These are phyloP conservation scores for Zygogramma bicolorata DNA, from an alignment of 2,888 invertebrate genomes.

Conservation along the genomic window DNA sequence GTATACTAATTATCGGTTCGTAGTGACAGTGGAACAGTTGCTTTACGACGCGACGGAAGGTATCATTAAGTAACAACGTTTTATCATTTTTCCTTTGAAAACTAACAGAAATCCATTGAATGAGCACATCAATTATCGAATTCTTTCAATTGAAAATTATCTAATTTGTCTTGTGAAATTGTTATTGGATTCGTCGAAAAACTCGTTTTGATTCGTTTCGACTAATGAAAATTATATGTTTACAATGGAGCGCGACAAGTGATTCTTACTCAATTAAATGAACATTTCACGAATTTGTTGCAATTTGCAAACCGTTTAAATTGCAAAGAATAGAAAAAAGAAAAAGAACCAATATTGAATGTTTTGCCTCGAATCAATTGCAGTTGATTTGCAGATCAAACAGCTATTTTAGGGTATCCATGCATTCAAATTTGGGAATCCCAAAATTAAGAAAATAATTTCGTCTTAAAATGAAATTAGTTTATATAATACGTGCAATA, in stretches of 20 bases:
- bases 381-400: too few relatives aligned
- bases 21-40: background rate
- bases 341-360: too few relatives aligned
- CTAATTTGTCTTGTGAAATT: background rate
- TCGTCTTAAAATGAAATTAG: too few relatives aligned
- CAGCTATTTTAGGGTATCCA: too few relatives aligned
- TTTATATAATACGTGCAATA: too few relatives aligned
- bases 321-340: too few relatives aligned
- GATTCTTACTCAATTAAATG: too few relatives aligned
- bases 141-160: background rate
- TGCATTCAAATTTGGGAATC: too few relatives aligned
- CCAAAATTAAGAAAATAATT: too few relatives aligned
- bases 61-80: background rate
- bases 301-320: too few relatives aligned
- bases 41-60: background rate
- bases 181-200: background rate
- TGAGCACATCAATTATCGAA: background rate
- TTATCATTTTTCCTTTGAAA: background rate
- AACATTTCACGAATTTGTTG: background rate
- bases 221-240: background rate
- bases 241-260: background rate
- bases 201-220: background rate
- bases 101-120: background rate
- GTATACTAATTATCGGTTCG: background rate
- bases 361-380: too few relatives aligned